Conservation (phyloP, 2,888 invertebrate species). For the Chirona hameri region DNA sequence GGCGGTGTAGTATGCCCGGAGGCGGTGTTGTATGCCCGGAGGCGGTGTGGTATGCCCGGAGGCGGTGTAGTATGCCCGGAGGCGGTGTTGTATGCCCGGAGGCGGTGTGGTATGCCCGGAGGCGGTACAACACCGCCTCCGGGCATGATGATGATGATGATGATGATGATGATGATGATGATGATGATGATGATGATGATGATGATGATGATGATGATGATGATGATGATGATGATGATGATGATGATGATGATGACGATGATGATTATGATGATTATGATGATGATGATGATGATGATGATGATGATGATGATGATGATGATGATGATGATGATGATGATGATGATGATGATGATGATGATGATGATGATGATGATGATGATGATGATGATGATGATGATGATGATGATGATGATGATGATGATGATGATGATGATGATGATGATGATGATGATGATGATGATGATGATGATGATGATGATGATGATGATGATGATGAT, state of each 20-base stretch:
- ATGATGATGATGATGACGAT: too few relatives aligned
- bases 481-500: slow-evolving; percentile 22
- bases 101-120: too few relatives aligned
- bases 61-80: too few relatives aligned
- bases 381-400: slow-evolving; percentile 22
- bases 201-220: slow-evolving; percentile 22
- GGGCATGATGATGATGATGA: slow-evolving; percentile 7
- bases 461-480: slow-evolving; percentile 22
- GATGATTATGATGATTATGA: too few relatives aligned
- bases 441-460: background rate
- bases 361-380: too few relatives aligned
- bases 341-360: too few relatives aligned
- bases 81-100: too few relatives aligned
- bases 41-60: too few relatives aligned
- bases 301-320: slow-evolving; percentile 22
- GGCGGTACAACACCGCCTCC: too few relatives aligned
- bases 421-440: slow-evolving; percentile 22
- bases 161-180: slow-evolving; percentile 22
- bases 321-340: slow-evolving; percentile 22
- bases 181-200: slow-evolving; percentile 22
- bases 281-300: too few relatives aligned
- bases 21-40: too few relatives aligned
- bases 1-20: too few relatives aligned
- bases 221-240: slow-evolving; percentile 22
- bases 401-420: slow-evolving; percentile 22